Base-by-base conservation (phyloP, 2,888 invertebrate species). In the Cephus nigrinus region DNA sequence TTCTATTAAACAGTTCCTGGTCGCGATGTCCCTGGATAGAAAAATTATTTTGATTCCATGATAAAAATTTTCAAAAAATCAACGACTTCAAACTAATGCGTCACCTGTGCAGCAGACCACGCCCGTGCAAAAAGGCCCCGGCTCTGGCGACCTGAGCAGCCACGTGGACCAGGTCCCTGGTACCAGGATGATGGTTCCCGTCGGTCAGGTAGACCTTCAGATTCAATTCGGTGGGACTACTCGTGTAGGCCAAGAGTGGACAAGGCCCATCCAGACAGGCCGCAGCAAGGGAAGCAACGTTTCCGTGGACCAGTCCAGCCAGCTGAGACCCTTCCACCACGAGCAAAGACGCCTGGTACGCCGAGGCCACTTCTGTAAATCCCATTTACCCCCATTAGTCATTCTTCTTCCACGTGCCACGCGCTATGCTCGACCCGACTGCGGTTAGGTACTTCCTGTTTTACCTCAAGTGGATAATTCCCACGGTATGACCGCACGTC, bases 71-170 rank as follows among this genome's bases (percentile, higher is more conserved):
- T 1, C n/a, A 69, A 12, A 30, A 31, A 36, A 15, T 32, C 12
- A 4, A 15, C 40, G 1, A 40, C 4, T 40, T 40, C 40, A 33
- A 36, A 55, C 11, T 71, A 35, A 69, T 36, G 15, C 34, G 74
- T 81, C 81, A 90, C 91, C 90, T 95, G 91, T 98, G 98, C 81
- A 98, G 94, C 78, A 98, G 94, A 79, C 96, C 95, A 88, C 97
- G 96, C 77, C 96, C 95, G 90, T 98, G 98, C 84, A 98, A 93
- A 92, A 96, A 98, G 80, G 97, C 96, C 80, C 98, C 93, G 31
- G 97, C 98, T 86, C 96, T 94, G 74, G 97, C 95, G 82, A 97
- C 94, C 91, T 98, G 98, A 23, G 96, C 96, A 1, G 96, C 96
- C 92, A 97, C 94, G 84, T 96, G 94, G 12, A 97, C 97, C 80